Evolutionary conservation across 1,140 invertebrate species (phyloP).

Genomic region (Drosophila persimilis): DNA sequence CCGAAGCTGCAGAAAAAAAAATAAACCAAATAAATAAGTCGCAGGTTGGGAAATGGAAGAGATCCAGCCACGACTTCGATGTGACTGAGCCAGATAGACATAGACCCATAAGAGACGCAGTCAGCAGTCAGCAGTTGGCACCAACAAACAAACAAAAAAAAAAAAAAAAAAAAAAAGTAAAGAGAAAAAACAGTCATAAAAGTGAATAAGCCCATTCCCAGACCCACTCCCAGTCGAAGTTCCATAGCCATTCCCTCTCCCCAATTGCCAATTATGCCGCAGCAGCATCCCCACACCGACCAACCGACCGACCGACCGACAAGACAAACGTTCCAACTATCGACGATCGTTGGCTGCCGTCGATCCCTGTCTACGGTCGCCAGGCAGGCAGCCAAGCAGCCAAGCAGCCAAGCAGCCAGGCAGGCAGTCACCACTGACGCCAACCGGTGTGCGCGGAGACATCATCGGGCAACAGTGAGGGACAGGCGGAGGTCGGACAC

Average conservation of each 20-base stretch:
- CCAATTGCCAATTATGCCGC: slow-evolving; percentile 78
- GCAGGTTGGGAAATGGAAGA: slow-evolving; percentile 52
- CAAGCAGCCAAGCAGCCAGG: slow-evolving; percentile 12
- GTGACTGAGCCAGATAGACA: slow-evolving; percentile 71
- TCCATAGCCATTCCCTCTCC: slow-evolving; percentile 30
- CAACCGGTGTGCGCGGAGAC: slow-evolving; percentile 28
- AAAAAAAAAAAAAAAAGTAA: slow-evolving; percentile 12
- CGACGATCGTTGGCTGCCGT: slow-evolving; percentile 62
- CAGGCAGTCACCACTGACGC: slow-evolving; percentile 56
- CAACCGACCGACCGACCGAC: slow-evolving; percentile 11
- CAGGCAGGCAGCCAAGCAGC: slow-evolving; percentile 15
- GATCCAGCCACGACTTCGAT: slow-evolving; percentile 75
- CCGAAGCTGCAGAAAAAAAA: neutral
- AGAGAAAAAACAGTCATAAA: slow-evolving; percentile 60
- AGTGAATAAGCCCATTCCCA: slow-evolving; percentile 64
- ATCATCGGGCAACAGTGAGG: slow-evolving; percentile 1
- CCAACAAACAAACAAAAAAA: neutral
- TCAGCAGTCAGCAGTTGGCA: slow-evolving; percentile 50
- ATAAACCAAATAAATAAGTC: slow-evolving; percentile 39
- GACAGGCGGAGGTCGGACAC: neutral
- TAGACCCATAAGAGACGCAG: slow-evolving; percentile 23
- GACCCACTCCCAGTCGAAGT: slow-evolving; percentile 27
- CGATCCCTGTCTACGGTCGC: slow-evolving; percentile 56
- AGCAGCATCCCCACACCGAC: slow-evolving; percentile 24
- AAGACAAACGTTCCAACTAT: slow-evolving; percentile 73